Evolutionary conservation across 2,113 vertebrate genomes (phyloP).

Genomic region (Eolophus roseicapilla): DNA sequence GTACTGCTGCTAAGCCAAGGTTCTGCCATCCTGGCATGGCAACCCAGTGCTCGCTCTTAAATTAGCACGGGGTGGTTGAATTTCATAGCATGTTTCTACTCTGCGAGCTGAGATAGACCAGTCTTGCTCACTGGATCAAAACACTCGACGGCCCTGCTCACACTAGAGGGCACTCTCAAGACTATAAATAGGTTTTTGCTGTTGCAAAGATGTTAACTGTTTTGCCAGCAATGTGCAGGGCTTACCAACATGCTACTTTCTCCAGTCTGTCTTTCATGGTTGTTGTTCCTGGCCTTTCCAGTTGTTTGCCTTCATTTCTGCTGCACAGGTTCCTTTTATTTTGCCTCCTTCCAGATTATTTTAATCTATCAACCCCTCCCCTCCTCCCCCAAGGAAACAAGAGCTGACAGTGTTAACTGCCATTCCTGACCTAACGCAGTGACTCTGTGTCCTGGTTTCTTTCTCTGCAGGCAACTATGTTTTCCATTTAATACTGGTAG

Average conservation of each 20-base stretch:
- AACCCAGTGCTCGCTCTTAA: background rate
- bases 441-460: background rate
- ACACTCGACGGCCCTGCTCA: background rate
- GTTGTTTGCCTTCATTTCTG: background rate
- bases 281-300: background rate
- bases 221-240: background rate
- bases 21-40: background rate
- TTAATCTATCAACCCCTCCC: background rate
- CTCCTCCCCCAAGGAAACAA: background rate
- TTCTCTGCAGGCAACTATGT: background rate
- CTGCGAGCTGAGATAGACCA: background rate
- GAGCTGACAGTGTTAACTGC: background rate
- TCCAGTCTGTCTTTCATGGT: background rate
- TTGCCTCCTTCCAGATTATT: background rate
- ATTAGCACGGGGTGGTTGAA: background rate
- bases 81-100: background rate
- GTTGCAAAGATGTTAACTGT: background rate
- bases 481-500: background rate
- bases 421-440: background rate
- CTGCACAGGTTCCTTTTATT: background rate
- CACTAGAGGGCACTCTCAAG: conserved; percentile 20
- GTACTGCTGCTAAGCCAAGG: background rate
- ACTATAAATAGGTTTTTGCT: background rate
- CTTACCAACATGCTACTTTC: background rate
- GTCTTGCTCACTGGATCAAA: background rate